These are phyloP conservation scores for Araneus ventricosus DNA, from an alignment of 1,140 invertebrate genomes.

Conservation along the genomic window DNA sequence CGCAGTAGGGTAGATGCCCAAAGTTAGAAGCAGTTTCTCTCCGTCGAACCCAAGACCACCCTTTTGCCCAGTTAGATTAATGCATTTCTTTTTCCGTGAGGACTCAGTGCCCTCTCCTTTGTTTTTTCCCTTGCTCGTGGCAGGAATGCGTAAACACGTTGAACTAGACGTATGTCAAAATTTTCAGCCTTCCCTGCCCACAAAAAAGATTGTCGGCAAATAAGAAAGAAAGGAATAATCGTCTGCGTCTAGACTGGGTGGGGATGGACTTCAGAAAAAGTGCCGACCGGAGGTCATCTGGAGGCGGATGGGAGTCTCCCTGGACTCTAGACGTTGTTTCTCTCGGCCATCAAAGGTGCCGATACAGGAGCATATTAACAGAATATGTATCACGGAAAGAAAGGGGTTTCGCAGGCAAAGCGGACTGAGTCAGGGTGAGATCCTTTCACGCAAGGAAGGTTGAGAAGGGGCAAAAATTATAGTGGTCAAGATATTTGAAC, in stretches of 20 bases:
- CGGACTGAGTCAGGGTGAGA: not conserved
- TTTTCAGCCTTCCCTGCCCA: constrained; percentile 24
- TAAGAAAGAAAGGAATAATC: constrained; percentile 44
- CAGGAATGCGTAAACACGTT: constrained; percentile 7
- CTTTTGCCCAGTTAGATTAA: constrained; percentile 3
- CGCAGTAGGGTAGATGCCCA: not conserved
- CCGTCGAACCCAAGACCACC: not conserved
- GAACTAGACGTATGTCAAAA: constrained; percentile 34
- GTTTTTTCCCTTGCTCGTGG: not conserved
- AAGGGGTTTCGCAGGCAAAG: not conserved
- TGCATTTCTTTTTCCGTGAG: not conserved
- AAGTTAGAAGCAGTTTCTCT: not conserved
- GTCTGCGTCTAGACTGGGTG: constrained; percentile 59
- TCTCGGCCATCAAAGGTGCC: constrained; percentile 39
- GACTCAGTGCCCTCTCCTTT: constrained; percentile 18
- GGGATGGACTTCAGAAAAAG: constrained; percentile 43
- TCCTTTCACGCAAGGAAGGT: not conserved
- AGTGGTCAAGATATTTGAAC: not conserved
- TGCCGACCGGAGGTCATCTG: constrained; percentile 58
- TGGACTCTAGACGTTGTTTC: constrained; percentile 21
- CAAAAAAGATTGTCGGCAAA: constrained; percentile 5
- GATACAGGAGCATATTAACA: constrained; percentile 7
- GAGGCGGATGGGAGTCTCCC: constrained; percentile 32
- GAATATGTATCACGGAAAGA: not conserved
- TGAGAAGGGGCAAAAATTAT: not conserved